Conservation (phyloP, 2,888 invertebrate genomes). For the Allophyes oxyacanthae region DNA sequence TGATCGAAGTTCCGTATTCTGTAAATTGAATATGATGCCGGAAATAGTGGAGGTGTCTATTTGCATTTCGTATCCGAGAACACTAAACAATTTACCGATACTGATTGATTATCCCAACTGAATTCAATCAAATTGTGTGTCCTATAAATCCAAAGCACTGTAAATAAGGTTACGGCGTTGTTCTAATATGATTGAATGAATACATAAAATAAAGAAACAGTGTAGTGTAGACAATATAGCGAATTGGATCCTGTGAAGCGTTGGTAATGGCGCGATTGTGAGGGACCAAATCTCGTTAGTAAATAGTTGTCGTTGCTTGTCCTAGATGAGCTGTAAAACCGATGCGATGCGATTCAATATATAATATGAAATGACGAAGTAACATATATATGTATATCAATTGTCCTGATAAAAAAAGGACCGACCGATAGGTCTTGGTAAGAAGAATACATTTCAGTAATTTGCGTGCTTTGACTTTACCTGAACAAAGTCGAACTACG, state of each 20-base stretch:
- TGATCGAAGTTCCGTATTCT: too few species aligned
- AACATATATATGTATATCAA: background rate
- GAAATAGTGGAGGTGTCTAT: slow-evolving; percentile 1
- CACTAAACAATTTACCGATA: background rate
- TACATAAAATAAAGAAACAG: slow-evolving; percentile 19
- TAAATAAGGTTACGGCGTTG: slow-evolving; percentile 3
- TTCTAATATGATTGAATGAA: slow-evolving; percentile 10
- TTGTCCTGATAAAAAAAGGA: too few species aligned
- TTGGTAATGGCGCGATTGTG: slow-evolving; percentile 73
- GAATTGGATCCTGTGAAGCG: slow-evolving; percentile 71
- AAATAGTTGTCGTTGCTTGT: slow-evolving; percentile 57
- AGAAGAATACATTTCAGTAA: too few species aligned
- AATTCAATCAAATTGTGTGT: background rate
- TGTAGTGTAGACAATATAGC: slow-evolving; percentile 61
- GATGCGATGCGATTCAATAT: background rate
- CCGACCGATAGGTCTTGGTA: too few species aligned
- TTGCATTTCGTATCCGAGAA: slow-evolving; percentile 4
- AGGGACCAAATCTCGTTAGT: slow-evolving; percentile 71
- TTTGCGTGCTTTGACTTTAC: too few species aligned
- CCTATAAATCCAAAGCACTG: slow-evolving; percentile 2
- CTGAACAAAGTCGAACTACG: too few species aligned
- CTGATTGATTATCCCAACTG: background rate
- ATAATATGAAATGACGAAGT: background rate
- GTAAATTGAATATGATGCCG: too few species aligned
- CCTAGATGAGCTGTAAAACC: background rate